Evolutionary conservation across 2,113 vertebrate species (phyloP).

Genomic region (Oncorhynchus gorbuscha): DNA sequence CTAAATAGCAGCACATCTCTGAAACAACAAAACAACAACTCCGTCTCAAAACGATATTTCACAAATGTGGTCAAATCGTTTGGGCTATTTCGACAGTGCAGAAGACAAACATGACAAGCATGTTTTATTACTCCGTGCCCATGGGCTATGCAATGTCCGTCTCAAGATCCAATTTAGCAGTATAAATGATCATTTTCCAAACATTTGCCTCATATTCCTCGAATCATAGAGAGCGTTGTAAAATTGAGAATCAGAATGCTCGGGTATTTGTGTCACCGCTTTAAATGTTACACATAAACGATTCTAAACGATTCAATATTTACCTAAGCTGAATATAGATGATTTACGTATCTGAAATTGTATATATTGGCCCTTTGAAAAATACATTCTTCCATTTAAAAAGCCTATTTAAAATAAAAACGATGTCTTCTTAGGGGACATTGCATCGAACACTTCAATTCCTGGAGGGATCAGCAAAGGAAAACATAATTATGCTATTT

Average conservation of each 20-base stretch:
- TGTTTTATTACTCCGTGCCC: constrained; percentile 4
- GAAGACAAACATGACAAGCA: constrained; percentile 4
- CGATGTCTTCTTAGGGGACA: constrained; percentile 49
- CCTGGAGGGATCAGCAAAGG: constrained; percentile 57
- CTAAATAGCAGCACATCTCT: background rate
- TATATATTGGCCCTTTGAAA: constrained; percentile 28
- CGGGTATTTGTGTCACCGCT: background rate
- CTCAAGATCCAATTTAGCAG: background rate
- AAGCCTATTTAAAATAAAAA: constrained; percentile 53
- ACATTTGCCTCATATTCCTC: background rate
- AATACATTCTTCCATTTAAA: constrained; percentile 32
- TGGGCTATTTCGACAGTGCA: background rate
- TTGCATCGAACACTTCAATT: constrained; percentile 59
- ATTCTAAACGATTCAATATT: constrained; percentile 40
- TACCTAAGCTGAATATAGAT: constrained; percentile 25
- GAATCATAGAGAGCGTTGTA: background rate
- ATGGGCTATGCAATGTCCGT: background rate
- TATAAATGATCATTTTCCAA: background rate
- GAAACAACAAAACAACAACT: background rate
- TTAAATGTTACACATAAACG: constrained; percentile 15
- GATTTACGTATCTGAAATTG: constrained; percentile 24
- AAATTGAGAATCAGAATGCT: background rate
- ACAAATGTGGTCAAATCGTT: background rate
- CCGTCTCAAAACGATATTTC: background rate
- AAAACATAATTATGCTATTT: constrained; percentile 77